Evolutionary conservation across 2,113 vertebrate genomes (phyloP).

Genomic region (Theristicus caerulescens): DNA sequence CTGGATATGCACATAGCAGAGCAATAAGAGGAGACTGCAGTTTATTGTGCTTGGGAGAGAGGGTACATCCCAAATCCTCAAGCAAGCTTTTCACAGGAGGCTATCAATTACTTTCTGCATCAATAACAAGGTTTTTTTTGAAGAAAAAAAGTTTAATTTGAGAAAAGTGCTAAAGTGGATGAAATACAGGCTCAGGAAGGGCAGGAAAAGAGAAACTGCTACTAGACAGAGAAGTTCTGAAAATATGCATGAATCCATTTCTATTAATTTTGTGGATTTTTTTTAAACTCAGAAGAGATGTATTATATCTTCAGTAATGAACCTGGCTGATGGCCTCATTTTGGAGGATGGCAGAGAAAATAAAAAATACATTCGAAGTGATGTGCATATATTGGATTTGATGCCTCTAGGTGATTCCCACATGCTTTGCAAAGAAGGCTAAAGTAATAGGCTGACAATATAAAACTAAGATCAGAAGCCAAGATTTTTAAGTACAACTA

Average conservation of each 20-base stretch:
- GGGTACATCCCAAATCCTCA: neutral
- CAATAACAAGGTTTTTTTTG: neutral
- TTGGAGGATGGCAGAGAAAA: neutral
- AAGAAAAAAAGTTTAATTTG: neutral
- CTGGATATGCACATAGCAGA: neutral
- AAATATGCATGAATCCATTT: neutral
- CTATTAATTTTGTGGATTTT: neutral
- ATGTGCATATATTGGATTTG: neutral
- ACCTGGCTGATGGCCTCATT: neutral
- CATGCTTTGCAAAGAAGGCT: neutral
- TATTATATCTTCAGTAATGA: neutral
- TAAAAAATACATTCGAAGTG: neutral
- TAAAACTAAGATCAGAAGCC: neutral
- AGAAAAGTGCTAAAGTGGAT: neutral
- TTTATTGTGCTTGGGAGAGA: neutral
- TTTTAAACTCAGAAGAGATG: neutral
- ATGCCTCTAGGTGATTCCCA: neutral
- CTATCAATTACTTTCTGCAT: neutral
- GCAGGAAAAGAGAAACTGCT: neutral
- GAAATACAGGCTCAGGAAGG: neutral
- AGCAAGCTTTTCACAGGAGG: neutral
- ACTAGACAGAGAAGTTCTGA: neutral
- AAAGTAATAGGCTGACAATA: neutral
- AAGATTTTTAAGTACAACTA: neutral
- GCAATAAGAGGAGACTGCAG: neutral